Base-by-base conservation (phyloP, 2,888 invertebrate species). In the Orgyia antiqua region DNA sequence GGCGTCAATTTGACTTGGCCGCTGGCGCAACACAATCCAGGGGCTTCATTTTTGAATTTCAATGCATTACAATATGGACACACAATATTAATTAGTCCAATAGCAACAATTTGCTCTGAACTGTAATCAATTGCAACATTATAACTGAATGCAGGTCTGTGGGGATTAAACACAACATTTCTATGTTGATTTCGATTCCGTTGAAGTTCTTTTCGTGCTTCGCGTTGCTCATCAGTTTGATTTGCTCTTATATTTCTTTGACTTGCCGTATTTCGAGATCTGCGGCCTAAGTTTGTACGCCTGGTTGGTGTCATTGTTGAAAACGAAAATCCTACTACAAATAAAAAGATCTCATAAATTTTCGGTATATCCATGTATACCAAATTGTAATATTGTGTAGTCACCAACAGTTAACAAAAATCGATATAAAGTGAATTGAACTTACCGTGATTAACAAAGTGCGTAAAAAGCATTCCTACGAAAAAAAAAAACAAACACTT, bases 1-100 rank as follows among this genome's bases (percentile, higher is more conserved):
- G 45, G 51, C 25, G 29, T 28, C 45, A 55, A 51, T 53, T 58
- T 50, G 33, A 57, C 40, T 40, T 44, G 31, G 19, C 43, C 38
- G 13, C 31, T 24, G 26, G 33, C 35, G 21, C 39, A 39, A 32
- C 45, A 45, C 24, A 40, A 45, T 42, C 42, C 42, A 27, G 38
- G 13, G 18, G 39, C 13, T 42, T 40, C 42, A 33, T 31, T 23
- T 23, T 13, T 37, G 27, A 32, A 42, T 37, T 41, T 34, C 18
- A 39, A 33, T 11, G 43, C 10, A 2, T 21, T 21, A 6, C 21
- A 21, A 21, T 21, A 10, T 51, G 19, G 24, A 29, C 53, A 58
- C 35, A 47, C 41, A 18, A 28, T 20, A 17, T 34, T 33, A 44
- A 51, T 53, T 24, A 15, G 19, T 27, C 52, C 44, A 42, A 53